phyloP scores from a whole-genome alignment of 2,113 vertebrate species.

The Vimba vimba region DNA sequence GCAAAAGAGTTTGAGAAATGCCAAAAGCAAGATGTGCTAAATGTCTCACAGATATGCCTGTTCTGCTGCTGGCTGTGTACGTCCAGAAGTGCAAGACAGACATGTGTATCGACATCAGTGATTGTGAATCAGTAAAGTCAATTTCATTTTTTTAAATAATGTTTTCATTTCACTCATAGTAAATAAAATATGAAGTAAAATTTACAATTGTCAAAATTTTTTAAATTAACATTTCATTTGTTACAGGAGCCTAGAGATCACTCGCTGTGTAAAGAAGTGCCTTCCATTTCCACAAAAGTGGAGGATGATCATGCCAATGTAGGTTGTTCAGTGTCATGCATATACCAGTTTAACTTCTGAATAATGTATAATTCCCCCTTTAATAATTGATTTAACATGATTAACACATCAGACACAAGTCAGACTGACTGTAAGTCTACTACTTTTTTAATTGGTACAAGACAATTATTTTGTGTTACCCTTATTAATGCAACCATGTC shows the following conservation, averaged over 20 bases:
- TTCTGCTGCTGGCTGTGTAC: neutral
- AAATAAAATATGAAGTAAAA: too few relatives aligned
- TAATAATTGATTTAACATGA: too few relatives aligned
- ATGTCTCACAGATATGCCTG: neutral
- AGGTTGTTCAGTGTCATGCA: neutral
- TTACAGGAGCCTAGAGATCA: neutral
- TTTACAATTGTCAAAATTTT: too few relatives aligned
- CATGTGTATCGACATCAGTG: neutral
- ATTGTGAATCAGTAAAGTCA: neutral
- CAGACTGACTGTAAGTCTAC: too few relatives aligned
- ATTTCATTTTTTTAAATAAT: neutral
- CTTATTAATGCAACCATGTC: too few relatives aligned
- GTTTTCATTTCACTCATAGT: neutral
- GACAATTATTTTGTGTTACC: too few relatives aligned
- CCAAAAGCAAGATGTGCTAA: neutral
- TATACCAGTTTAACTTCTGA: neutral
- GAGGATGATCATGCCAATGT: neutral
- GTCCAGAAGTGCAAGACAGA: too few relatives aligned
- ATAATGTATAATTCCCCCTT: neutral
- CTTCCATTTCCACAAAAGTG: neutral
- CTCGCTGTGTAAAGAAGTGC: neutral
- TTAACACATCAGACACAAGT: too few relatives aligned
- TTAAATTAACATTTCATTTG: neutral
- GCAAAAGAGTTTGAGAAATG: constrained; percentile 36
- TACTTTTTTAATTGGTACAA: too few relatives aligned